phyloP scores from a whole-genome alignment of 2,113 vertebrate species.

The Dasyprocta punctata region DNA sequence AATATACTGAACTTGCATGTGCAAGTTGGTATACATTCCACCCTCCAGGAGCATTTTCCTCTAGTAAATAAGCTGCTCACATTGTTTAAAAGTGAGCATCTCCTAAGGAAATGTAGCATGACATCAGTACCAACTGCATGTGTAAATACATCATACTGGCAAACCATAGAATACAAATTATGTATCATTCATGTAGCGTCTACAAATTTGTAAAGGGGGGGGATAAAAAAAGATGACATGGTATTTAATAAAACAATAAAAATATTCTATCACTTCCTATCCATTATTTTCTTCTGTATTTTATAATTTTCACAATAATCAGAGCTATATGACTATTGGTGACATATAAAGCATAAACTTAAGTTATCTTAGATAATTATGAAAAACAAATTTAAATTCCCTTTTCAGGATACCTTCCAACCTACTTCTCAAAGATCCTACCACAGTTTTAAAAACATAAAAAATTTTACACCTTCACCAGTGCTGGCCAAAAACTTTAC shows the following conservation, averaged over 20 bases:
- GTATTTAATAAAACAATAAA: constrained; percentile 96
- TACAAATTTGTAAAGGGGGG: constrained; percentile 90
- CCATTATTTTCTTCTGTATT: constrained; percentile 50
- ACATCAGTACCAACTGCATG: constrained; percentile 92
- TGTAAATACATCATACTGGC: constrained; percentile 89
- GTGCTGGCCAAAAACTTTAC: neutral
- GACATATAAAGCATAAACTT: constrained; percentile 2
- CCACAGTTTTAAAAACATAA: neutral
- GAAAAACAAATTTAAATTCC: constrained; percentile 53
- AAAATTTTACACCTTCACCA: neutral
- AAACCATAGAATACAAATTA: constrained; percentile 87
- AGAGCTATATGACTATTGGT: neutral
- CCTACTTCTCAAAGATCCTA: neutral
- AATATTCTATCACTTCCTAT: constrained; percentile 89
- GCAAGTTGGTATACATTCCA: constrained; percentile 82
- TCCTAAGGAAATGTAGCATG: constrained; percentile 95
- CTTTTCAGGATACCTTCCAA: neutral
- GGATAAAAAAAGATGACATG: constrained; percentile 85
- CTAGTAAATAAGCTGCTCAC: constrained; percentile 82
- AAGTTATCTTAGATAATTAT: constrained; percentile 28
- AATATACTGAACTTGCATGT: constrained; percentile 73
- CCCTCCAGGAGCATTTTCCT: constrained; percentile 83
- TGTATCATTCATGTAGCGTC: constrained; percentile 90
- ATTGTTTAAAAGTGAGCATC: constrained; percentile 82
- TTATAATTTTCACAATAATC: constrained; percentile 54